Base-by-base conservation (phyloP, 2,797 vertebrate species). In the Cercopithecus neglectus region DNA sequence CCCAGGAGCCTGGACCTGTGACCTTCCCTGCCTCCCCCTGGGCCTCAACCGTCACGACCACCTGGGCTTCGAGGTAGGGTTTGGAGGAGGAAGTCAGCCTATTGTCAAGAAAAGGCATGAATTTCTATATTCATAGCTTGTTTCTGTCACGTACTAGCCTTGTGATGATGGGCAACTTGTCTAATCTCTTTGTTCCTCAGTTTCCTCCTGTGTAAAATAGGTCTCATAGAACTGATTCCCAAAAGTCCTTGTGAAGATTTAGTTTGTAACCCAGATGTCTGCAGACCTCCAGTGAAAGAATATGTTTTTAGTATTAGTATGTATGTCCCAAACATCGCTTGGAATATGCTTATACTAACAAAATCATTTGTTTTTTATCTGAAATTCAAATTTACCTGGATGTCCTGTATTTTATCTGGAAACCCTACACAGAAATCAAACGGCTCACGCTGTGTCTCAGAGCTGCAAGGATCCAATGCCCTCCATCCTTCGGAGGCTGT, bases 351-450 rank as follows among this genome's bases (percentile, higher is more conserved):
- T 83, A 82, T 9, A 26, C 72, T 80, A 80, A 72, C 59, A 39
- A 95, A 75, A 41, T n/a, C 28, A 61, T 75, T 33, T 12, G 8
- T 86, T 91, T 30, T 83, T 92, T 72, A 57, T 46, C 67, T 83
- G 93, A 86, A 86, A 86, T 96, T 72, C 48, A 94, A 72, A 84
- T 78, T 55, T 55, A 64, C 21, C 61, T 72, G 67, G 50, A 21
- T 50, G 26, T 61, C 44, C 61, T 26, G 2, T 36, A 16, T 78
- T 89, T 89, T 70, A 94, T 33, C 78, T 28, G 72, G 61, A 17
- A 59, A 46, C 16, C 39, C 39, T 41, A 16, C 16, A 24, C 21
- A 33, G 95, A 88, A 53, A 91, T 22, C 41, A 59, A n/a, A 26
- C 0, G 21, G 36, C 64, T 70, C 9, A 26, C 7, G 0, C 24